A percentile compares a stretch with the other conserved stretches of the same genome.
Evolutionary conservation across 92 coral and sea anemone species (phyloP).

Genomic region (Phymanthus crucifer): DNA sequence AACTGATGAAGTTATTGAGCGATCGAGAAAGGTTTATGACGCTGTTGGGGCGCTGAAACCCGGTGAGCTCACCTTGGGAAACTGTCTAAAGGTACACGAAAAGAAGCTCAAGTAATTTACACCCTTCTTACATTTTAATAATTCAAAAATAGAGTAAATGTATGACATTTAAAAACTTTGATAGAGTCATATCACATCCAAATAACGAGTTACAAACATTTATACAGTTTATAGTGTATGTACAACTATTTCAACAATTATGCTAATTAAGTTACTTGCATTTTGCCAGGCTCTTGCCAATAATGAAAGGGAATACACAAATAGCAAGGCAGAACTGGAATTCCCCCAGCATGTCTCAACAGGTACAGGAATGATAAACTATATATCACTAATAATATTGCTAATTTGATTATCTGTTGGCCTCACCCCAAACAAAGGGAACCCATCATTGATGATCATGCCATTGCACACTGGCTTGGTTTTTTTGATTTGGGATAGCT

Average conservation of each 20-base stretch:
- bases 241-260: neutral
- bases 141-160: neutral
- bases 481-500: too few relatives aligned
- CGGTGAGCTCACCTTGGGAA: slow-evolving; percentile 72
- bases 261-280: neutral
- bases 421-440: too few relatives aligned
- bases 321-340: slow-evolving; percentile 74
- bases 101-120: neutral
- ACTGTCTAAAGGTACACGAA: slow-evolving; percentile 78
- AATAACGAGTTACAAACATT: neutral
- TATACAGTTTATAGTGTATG: neutral
- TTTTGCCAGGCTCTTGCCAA: slow-evolving; percentile 73
- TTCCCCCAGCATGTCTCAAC: slow-evolving; percentile 96
- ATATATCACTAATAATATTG: too few relatives aligned
- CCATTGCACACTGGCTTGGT: too few relatives aligned
- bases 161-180: neutral
- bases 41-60: slow-evolving; percentile 80
- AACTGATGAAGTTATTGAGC: slow-evolving; percentile 78
- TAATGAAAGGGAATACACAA: slow-evolving; percentile 66
- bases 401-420: too few relatives aligned
- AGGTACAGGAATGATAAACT: slow-evolving; percentile 51
- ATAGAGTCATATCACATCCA: neutral
- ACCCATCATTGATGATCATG: too few relatives aligned
- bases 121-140: neutral
- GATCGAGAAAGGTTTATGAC: slow-evolving; percentile 79